phyloP scores from a whole-genome alignment of 2,797 vertebrate species.

The Synanceia verrucosa region DNA sequence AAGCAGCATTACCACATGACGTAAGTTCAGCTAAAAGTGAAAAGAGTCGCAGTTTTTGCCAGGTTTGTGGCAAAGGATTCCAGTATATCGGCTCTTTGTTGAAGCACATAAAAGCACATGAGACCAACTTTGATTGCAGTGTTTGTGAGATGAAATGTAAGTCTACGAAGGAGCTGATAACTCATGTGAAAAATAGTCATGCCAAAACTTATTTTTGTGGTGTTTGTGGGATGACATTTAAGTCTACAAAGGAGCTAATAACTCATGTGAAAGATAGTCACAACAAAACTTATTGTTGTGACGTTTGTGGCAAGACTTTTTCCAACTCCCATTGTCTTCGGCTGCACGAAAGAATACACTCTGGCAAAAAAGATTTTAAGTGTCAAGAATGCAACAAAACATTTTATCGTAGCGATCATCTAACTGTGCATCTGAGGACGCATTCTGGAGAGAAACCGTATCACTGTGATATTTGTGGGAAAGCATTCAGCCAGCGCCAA shows the following conservation, averaged over 20 bases:
- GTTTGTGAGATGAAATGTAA: constrained; percentile 13
- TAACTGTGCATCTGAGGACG: too few species aligned
- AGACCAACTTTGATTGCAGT: constrained; percentile 16
- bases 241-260: constrained; percentile 8
- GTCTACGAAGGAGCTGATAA: constrained; percentile 6
- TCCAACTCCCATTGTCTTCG: background rate
- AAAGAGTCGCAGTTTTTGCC: constrained; percentile 47
- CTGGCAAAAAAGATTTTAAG: too few species aligned
- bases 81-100: constrained; percentile 44
- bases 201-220: background rate
- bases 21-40: constrained; percentile 8
- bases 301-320: constrained; percentile 29
- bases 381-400: too few species aligned
- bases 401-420: too few species aligned
- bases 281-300: background rate
- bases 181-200: constrained; percentile 17
- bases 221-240: constrained; percentile 3
- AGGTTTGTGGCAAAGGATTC: constrained; percentile 55
- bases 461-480: too few species aligned
- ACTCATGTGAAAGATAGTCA: constrained; percentile 16
- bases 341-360: constrained; percentile 4
- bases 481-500: too few species aligned
- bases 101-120: constrained; percentile 60
- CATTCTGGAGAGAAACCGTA: too few species aligned
- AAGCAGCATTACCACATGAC: background rate